Percentiles rank a stretch among this genome's conserved stretches.
Conservation (phyloP, 2,113 vertebrate species). For the Paradisaea rubra region DNA sequence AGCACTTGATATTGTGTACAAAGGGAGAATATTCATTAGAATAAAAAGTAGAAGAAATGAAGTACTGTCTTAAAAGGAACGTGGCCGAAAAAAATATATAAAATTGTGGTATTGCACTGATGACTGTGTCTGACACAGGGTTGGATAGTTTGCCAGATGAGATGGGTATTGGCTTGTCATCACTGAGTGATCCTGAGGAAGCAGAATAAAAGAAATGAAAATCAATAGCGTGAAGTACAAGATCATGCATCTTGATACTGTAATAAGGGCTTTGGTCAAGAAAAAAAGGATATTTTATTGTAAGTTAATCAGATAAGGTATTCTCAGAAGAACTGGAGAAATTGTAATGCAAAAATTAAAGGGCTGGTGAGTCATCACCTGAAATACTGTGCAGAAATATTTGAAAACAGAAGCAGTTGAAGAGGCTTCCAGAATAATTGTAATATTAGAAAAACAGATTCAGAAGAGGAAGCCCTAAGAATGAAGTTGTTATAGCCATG, state of each 20-base stretch:
- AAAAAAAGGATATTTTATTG: not conserved
- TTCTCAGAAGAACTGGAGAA: not conserved
- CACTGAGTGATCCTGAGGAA: not conserved
- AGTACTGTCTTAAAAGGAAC: not conserved
- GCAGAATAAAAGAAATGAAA: not conserved
- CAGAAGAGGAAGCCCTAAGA: not conserved
- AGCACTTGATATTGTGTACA: not conserved
- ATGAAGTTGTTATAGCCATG: not conserved
- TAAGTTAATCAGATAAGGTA: not conserved
- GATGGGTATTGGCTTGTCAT: not conserved
- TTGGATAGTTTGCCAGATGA: not conserved
- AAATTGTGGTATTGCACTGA: not conserved
- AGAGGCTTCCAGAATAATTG: not conserved
- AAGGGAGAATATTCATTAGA: not conserved
- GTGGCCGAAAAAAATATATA: not conserved
- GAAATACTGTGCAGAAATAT: not conserved
- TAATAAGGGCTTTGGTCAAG: not conserved
- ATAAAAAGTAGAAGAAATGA: not conserved
- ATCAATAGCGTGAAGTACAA: not conserved
- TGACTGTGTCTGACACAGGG: not conserved
- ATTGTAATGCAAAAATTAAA: not conserved
- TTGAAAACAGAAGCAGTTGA: not conserved
- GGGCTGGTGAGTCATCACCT: not conserved
- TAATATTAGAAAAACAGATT: not conserved
- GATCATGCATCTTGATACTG: not conserved